phyloP scores from a whole-genome alignment of 2,797 vertebrate species.

The Mionectes olivaceus region DNA sequence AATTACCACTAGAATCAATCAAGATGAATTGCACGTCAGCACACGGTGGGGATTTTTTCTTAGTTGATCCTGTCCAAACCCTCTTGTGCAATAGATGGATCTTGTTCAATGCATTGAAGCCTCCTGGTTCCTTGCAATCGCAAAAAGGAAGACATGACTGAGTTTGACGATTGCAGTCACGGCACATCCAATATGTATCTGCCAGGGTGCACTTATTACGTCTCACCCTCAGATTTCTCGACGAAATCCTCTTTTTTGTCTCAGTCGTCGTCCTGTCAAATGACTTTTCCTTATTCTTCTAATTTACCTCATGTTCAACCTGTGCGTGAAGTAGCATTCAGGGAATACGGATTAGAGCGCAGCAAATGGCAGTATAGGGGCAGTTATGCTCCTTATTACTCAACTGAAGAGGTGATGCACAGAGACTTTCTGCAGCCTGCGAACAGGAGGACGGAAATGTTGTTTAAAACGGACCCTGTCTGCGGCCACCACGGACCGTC shows the following conservation, averaged over 20 bases:
- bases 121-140: constrained; percentile 78
- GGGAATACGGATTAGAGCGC: constrained; percentile 97
- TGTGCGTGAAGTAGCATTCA: constrained; percentile 95
- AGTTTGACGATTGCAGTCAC: constrained; percentile 96
- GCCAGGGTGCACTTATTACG: constrained; percentile 96
- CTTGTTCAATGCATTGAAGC: constrained; percentile 91
- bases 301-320: constrained; percentile 95
- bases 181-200: constrained; percentile 97
- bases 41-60: constrained; percentile 95
- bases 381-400: constrained; percentile 94
- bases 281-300: constrained; percentile 96
- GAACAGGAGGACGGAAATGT: constrained; percentile 90
- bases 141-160: constrained; percentile 93
- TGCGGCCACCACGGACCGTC: constrained; percentile 87
- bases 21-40: constrained; percentile 99
- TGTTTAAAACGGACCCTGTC: constrained; percentile 90
- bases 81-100: constrained; percentile 95
- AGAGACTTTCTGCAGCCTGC: constrained; percentile 94
- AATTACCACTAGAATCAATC: constrained; percentile 99
- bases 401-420: constrained; percentile 95
- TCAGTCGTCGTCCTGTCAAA: constrained; percentile 94
- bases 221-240: constrained; percentile 95
- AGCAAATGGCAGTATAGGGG: constrained; percentile 98
- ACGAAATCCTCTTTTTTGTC: constrained; percentile 95
- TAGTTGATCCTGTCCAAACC: constrained; percentile 92